Percentiles rank a stretch among this genome's conserved stretches.
Conservation (phyloP, 92 coral and sea anemone species). For the Nematostella vectensis region DNA sequence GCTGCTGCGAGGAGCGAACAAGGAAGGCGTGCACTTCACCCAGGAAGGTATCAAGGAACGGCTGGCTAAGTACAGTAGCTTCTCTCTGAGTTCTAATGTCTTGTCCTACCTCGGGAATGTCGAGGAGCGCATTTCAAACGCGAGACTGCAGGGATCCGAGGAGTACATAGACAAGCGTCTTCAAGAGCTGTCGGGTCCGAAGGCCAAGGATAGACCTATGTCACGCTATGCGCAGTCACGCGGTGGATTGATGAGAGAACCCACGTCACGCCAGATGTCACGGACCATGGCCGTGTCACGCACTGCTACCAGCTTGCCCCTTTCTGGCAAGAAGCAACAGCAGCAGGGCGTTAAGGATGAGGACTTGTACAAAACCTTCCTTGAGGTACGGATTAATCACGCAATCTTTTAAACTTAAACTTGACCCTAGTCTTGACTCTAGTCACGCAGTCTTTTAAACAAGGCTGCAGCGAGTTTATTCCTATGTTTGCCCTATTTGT, state of each 20-base stretch:
- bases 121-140: slow-evolving; percentile 66
- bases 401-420: too few relatives aligned
- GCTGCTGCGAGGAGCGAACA: slow-evolving; percentile 85
- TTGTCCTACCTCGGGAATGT: slow-evolving; percentile 77
- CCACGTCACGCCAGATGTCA: slow-evolving; percentile 69
- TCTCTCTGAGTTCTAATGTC: slow-evolving; percentile 78
- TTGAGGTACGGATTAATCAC: slow-evolving; percentile 68
- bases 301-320: slow-evolving; percentile 75
- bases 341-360: slow-evolving; percentile 46
- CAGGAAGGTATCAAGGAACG: slow-evolving; percentile 85
- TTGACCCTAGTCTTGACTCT: too few relatives aligned
- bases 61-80: slow-evolving; percentile 83
- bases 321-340: slow-evolving; percentile 52
- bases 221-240: slow-evolving; percentile 95
- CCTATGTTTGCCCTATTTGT: too few relatives aligned
- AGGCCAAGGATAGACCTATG: slow-evolving; percentile 59
- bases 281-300: slow-evolving; percentile 93
- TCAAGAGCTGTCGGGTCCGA: slow-evolving; percentile 65
- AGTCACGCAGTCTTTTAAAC: too few relatives aligned
- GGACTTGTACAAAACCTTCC: slow-evolving; percentile 72
- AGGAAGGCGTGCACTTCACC: slow-evolving; percentile 94
- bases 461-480: too few relatives aligned
- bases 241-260: slow-evolving; percentile 73
- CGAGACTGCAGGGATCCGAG: slow-evolving; percentile 90
- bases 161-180: slow-evolving; percentile 79